Evolutionary conservation across 2,113 vertebrate species (phyloP).

Genomic region (Dicerorhinus sumatrensis): DNA sequence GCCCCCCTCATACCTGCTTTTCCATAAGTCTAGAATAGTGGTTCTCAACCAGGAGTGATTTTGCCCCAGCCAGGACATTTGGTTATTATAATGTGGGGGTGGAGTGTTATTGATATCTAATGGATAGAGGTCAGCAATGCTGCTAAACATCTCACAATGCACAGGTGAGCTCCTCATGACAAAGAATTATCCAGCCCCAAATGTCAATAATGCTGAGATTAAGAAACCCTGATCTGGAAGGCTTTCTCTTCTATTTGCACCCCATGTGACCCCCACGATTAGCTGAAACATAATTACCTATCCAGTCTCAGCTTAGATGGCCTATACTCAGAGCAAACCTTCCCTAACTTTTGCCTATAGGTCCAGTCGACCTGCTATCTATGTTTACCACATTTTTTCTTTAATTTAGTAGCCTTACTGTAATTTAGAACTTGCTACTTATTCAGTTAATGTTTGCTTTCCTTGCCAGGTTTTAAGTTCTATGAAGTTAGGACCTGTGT

Average conservation of each 20-base stretch:
- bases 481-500: background rate
- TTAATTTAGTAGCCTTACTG: background rate
- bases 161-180: background rate
- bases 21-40: background rate
- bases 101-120: background rate
- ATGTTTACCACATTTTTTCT: background rate
- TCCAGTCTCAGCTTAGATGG: background rate
- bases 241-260: background rate
- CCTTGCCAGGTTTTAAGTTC: background rate
- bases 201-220: background rate
- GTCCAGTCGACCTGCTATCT: background rate
- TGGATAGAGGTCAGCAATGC: background rate
- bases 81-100: background rate
- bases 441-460: conserved; percentile 5
- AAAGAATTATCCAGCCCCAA: background rate
- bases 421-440: conserved; percentile 28
- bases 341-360: background rate
- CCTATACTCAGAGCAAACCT: background rate
- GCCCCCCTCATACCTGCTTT: background rate
- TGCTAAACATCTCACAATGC: background rate
- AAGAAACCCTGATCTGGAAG: background rate
- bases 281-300: background rate
- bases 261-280: background rate
- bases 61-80: background rate
- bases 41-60: background rate